Percentiles rank a stretch among this genome's conserved stretches.
Conservation (phyloP, 30 jellyfish, hydroid and myxozoan genomes). For the Mastigias papua region DNA sequence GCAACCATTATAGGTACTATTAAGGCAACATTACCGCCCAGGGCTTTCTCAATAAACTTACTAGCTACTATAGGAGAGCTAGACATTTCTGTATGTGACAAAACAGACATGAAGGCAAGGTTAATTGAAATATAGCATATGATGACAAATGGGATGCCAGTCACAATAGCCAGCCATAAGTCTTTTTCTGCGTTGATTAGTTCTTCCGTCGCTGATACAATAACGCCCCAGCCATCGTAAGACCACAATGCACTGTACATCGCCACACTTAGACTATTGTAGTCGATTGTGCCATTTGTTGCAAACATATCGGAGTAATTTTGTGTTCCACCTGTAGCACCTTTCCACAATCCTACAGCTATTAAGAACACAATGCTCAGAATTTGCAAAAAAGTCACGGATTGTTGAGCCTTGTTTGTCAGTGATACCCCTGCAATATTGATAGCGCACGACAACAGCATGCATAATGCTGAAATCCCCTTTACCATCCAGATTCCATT, state of each 20-base stretch:
- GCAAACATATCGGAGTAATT: constrained; percentile 17
- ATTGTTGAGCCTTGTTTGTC: constrained; percentile 16
- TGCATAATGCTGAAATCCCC: not conserved
- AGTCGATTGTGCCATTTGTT: not conserved
- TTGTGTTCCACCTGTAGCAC: constrained; percentile 1
- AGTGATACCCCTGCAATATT: constrained; percentile 6
- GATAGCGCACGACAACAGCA: not conserved
- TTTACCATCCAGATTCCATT: constrained; percentile 52
- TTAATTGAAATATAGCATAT: constrained; percentile 10
- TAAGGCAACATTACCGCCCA: constrained; percentile 52
- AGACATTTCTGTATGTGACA: constrained; percentile 42
- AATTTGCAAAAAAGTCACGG: constrained; percentile 21
- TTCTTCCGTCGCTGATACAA: constrained; percentile 40
- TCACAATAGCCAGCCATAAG: constrained; percentile 50
- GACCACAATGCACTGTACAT: constrained; percentile 41
- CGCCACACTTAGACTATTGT: constrained; percentile 14
- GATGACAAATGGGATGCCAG: constrained; percentile 50
- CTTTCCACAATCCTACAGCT: constrained; percentile 48
- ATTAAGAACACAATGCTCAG: constrained; percentile 16
- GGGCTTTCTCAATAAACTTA: not conserved
- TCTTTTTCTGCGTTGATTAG: constrained; percentile 27
- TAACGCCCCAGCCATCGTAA: constrained; percentile 68
- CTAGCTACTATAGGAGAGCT: constrained; percentile 35
- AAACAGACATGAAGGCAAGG: constrained; percentile 35
- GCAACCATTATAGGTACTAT: constrained; percentile 21